Percentiles rank a stretch among this genome's conserved stretches.
phyloP scores from a whole-genome alignment of 92 coral and sea anemone species.

The Epizoanthus rinbou region DNA sequence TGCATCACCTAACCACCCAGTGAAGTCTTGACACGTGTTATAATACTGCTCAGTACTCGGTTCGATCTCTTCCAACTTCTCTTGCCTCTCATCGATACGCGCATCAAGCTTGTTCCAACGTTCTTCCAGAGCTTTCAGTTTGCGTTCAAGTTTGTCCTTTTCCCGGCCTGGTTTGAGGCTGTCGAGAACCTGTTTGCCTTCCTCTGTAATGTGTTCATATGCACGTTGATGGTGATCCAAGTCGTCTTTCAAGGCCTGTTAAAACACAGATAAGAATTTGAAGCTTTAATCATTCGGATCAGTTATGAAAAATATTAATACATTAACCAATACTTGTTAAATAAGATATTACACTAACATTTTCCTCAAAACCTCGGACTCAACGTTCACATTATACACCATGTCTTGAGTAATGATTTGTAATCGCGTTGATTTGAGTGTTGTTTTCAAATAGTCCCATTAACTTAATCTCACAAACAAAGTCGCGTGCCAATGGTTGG shows the following conservation, averaged over 20 bases:
- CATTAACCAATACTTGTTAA: no score
- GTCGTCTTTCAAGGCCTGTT: conserved; percentile 75
- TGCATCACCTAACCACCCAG: conserved; percentile 83
- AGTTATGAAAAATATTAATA: not conserved
- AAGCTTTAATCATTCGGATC: not conserved
- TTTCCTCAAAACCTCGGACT: no score
- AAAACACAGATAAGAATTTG: not conserved
- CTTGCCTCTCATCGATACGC: conserved; percentile 63
- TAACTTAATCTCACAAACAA: no score
- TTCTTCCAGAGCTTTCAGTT: conserved; percentile 68
- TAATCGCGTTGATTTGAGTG: no score
- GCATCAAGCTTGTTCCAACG: conserved; percentile 76
- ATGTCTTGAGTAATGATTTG: no score
- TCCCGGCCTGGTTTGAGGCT: conserved; percentile 77
- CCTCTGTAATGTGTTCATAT: conserved; percentile 78
- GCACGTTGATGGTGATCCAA: conserved; percentile 71
- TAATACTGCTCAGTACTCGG: conserved; percentile 78
- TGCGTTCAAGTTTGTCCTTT: conserved; percentile 72
- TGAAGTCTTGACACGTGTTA: conserved; percentile 68
- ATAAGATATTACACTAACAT: no score
- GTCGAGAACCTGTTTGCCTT: conserved; percentile 76
- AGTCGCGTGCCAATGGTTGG: no score
- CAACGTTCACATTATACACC: no score
- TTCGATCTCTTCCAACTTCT: conserved; percentile 70
- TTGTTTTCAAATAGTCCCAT: no score